These are phyloP conservation scores for Acanthurus tractus DNA, from an alignment of 2,797 vertebrate species.

Conservation along the genomic window DNA sequence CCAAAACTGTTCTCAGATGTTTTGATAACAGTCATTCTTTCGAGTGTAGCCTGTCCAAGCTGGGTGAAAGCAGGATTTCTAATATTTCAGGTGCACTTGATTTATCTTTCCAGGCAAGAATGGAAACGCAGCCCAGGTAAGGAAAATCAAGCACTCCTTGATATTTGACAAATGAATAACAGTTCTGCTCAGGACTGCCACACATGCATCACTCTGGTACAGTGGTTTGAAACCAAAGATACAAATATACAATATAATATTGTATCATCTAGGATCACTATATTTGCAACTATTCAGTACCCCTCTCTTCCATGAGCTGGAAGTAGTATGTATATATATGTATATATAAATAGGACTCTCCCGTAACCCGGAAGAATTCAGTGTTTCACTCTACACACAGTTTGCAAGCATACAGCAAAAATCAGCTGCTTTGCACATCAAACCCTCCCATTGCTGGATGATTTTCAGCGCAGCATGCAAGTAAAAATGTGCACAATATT, in stretches of 20 bases:
- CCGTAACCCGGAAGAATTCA: constrained; percentile 71
- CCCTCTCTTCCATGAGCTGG: constrained; percentile 71
- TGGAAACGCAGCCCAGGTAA: not conserved
- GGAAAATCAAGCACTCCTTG: constrained; percentile 47
- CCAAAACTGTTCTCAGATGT: constrained; percentile 18
- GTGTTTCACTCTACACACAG: constrained; percentile 78
- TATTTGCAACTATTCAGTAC: constrained; percentile 70
- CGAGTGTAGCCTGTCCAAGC: constrained; percentile 15
- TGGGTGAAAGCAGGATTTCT: constrained; percentile 8
- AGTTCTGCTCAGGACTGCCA: constrained; percentile 57
- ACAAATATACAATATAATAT: constrained; percentile 70
- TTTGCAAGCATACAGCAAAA: constrained; percentile 77
- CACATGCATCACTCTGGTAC: constrained; percentile 67
- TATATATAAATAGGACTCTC: constrained; percentile 72
- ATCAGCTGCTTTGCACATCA: constrained; percentile 71
- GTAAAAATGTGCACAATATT: constrained; percentile 82
- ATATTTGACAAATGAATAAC: constrained; percentile 41
- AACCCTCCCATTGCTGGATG: constrained; percentile 55
- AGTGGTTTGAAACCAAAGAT: constrained; percentile 68
- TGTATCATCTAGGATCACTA: constrained; percentile 69
- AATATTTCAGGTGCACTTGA: constrained; percentile 32
- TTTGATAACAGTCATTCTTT: constrained; percentile 26
- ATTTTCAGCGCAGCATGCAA: constrained; percentile 87
- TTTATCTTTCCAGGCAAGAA: constrained; percentile 11
- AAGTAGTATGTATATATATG: constrained; percentile 69